phyloP scores from a whole-genome alignment of 1,140 invertebrate genomes.

The Stenopsyche tienmushanensis region DNA sequence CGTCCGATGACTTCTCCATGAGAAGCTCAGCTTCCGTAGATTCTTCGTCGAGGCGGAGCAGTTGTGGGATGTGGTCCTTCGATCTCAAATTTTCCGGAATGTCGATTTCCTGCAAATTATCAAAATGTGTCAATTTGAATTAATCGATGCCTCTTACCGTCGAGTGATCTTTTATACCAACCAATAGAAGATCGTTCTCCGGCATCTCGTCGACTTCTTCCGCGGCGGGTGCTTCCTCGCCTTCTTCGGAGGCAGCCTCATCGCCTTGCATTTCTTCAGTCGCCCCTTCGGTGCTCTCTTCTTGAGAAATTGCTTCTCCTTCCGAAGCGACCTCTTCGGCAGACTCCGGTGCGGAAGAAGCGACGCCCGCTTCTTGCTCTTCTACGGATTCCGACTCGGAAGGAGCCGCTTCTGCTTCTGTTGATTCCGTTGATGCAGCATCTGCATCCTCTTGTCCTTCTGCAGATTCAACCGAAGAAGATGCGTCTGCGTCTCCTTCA shows the following conservation, averaged over 20 bases:
- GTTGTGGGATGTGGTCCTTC: slow-evolving; percentile 76
- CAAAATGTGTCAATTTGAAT: background rate
- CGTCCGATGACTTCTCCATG: slow-evolving; percentile 71
- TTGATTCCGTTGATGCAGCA: slow-evolving; percentile 13
- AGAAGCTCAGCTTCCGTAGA: slow-evolving; percentile 70
- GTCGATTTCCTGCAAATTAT: slow-evolving; percentile 59
- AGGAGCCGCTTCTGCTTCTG: slow-evolving; percentile 18
- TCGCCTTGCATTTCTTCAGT: slow-evolving; percentile 11
- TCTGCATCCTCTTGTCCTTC: slow-evolving; percentile 35
- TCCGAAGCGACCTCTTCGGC: slow-evolving; percentile 42
- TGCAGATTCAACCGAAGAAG: slow-evolving; percentile 36
- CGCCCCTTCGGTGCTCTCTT: slow-evolving; percentile 35
- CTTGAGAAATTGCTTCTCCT: background rate
- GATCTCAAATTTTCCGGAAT: slow-evolving; percentile 76
- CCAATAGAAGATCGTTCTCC: slow-evolving; percentile 62
- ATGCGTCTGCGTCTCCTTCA: slow-evolving; percentile 31
- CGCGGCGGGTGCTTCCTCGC: slow-evolving; percentile 32
- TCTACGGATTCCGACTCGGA: slow-evolving; percentile 20
- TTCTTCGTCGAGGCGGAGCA: slow-evolving; percentile 77
- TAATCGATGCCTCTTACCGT: background rate
- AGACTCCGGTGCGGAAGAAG: slow-evolving; percentile 54
- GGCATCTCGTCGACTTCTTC: slow-evolving; percentile 48
- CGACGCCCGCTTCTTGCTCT: slow-evolving; percentile 44
- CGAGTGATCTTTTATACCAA: slow-evolving; percentile 46
- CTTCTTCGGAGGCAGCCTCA: slow-evolving; percentile 27